phyloP scores from a whole-genome alignment of 2,113 vertebrate species.

The Uropsilus gracilis region DNA sequence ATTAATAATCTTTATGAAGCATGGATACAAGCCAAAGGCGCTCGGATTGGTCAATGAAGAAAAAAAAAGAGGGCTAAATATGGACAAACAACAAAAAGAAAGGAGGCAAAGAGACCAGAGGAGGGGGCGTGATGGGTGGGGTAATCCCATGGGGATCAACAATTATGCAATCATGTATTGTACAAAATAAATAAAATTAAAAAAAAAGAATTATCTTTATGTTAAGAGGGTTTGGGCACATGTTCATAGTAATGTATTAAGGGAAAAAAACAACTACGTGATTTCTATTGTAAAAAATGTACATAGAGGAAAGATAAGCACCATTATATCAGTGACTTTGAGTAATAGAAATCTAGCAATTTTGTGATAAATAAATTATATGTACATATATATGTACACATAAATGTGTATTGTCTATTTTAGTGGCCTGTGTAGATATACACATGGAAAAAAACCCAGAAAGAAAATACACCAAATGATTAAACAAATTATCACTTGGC shows the following conservation, averaged over 20 bases:
- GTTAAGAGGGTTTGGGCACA: not conserved
- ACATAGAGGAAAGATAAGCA: not conserved
- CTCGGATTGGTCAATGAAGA: too few relatives aligned
- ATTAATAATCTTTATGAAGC: too few relatives aligned
- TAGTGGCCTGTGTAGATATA: not conserved
- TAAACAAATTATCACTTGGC: not conserved
- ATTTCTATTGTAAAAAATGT: not conserved
- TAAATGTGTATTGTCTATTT: not conserved
- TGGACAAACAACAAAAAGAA: too few relatives aligned
- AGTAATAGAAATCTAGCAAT: not conserved
- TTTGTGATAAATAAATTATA: not conserved
- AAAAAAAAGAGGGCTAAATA: too few relatives aligned
- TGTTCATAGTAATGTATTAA: not conserved
- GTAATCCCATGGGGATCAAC: too few relatives aligned
- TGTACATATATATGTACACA: not conserved
- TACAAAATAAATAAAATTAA: too few relatives aligned
- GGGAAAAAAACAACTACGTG: not conserved
- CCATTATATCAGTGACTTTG: not conserved
- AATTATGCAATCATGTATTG: too few relatives aligned
- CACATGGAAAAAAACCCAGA: not conserved
- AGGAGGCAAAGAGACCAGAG: too few relatives aligned
- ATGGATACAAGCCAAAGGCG: too few relatives aligned
- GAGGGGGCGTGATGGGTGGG: too few relatives aligned
- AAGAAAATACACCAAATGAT: constrained; percentile 29
- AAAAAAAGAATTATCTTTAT: not conserved